phyloP scores from a whole-genome alignment of 2,888 invertebrate genomes.

The Chaetoderma sp. region DNA sequence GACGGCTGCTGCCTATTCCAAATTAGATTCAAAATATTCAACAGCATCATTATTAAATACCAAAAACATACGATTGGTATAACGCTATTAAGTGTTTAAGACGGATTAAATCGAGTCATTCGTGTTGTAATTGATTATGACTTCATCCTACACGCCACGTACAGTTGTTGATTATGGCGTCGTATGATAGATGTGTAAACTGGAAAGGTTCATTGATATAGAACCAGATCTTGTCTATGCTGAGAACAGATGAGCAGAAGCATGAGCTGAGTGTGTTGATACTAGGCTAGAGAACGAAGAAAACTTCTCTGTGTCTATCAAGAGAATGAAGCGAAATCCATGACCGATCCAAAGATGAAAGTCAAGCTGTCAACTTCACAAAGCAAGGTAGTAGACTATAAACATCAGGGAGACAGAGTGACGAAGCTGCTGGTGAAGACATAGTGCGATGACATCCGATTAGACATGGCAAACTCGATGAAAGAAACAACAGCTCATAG shows the following conservation, averaged over 20 bases:
- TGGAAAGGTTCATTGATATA: too few relatives aligned
- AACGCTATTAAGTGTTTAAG: too few relatives aligned
- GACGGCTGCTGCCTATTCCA: too few relatives aligned
- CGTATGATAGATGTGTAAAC: too few relatives aligned
- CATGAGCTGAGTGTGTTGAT: slow-evolving; percentile 15
- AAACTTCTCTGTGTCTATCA: slow-evolving; percentile 28
- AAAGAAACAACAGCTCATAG: too few relatives aligned
- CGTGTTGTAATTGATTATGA: too few relatives aligned
- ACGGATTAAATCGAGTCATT: too few relatives aligned
- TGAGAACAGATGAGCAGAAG: slow-evolving; percentile 3
- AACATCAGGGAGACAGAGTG: slow-evolving; percentile 30
- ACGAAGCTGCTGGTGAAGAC: slow-evolving; percentile 14
- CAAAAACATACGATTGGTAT: too few relatives aligned
- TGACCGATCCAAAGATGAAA: slow-evolving; percentile 19
- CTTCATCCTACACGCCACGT: too few relatives aligned
- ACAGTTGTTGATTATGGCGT: too few relatives aligned
- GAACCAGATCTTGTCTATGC: slow-evolving; percentile 17
- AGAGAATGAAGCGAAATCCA: slow-evolving; percentile 13
- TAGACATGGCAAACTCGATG: slow-evolving; percentile 7
- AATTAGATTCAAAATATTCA: too few relatives aligned
- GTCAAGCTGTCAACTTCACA: slow-evolving; percentile 15
- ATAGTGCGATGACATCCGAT: slow-evolving; percentile 1
- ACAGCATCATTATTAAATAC: too few relatives aligned
- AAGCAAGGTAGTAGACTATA: slow-evolving; percentile 25
- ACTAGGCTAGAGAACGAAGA: slow-evolving; percentile 14